These are phyloP conservation scores for Poeciliopsis prolifica DNA, from an alignment of 2,113 vertebrate species.

Conservation along the genomic window DNA sequence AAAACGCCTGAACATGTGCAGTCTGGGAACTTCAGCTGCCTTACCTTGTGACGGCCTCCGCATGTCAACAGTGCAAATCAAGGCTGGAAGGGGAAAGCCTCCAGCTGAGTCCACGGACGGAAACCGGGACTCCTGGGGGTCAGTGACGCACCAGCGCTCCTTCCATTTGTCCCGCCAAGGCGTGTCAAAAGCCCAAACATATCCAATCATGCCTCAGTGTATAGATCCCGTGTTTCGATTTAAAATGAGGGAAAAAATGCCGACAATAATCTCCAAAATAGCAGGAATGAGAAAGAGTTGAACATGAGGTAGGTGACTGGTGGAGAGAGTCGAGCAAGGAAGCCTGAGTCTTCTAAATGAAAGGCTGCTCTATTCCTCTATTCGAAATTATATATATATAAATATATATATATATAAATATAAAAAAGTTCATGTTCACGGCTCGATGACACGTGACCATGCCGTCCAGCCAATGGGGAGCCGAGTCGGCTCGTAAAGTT, in stretches of 20 bases:
- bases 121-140: conserved; percentile 72
- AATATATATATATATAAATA: conserved; percentile 16
- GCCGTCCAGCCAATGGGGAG: conserved; percentile 88
- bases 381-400: conserved; percentile 88
- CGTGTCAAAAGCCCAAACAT: conserved; percentile 60
- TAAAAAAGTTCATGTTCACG: conserved; percentile 95
- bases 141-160: conserved; percentile 75
- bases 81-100: conserved; percentile 77
- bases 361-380: conserved; percentile 93
- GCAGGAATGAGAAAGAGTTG: conserved; percentile 51
- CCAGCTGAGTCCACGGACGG: conserved; percentile 52
- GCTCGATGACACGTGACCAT: conserved; percentile 91
- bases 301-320: conserved; percentile 59
- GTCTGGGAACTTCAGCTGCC: conserved; percentile 1
- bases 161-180: conserved; percentile 81
- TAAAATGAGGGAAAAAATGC: conserved; percentile 17
- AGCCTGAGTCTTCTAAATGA: conserved; percentile 88
- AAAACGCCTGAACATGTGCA: not conserved
- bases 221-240: not conserved
- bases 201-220: conserved; percentile 65
- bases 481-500: conserved; percentile 95
- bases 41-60: conserved; percentile 52
- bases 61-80: conserved; percentile 31
- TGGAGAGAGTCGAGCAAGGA: conserved; percentile 71
- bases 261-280: conserved; percentile 64